Evolutionary conservation across 1,140 invertebrate genomes (phyloP), one percentile per base, ranked within the genome.

Genomic region (Acromyrmex echinatior): DNA sequence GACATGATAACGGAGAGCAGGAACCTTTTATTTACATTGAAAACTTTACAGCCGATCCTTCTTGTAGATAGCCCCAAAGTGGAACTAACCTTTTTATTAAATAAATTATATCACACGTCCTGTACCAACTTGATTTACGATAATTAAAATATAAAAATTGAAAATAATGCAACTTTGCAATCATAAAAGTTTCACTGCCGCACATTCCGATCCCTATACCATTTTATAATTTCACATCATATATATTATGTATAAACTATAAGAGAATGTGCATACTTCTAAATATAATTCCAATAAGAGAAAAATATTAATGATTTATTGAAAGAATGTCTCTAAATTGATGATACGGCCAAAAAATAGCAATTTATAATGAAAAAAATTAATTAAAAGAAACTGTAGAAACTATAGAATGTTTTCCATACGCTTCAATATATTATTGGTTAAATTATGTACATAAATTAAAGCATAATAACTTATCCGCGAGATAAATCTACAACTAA

Each of bases 61-160:
- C 56, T 73, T 88, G 12, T 80, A 88, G 45, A 86, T 68, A 79
- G 31, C 28, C 16, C 9, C 21, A 62, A 74, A 21, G 14, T 74
- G 28, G 31, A 18, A 70, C 25, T 79, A 86, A 49, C 25, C 39
- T 87, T 89, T 86, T 70, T 80, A 74, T 80, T n/a, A 16, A 63
- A 89, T 86, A 60, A 89, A 79, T 53, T 78, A 31, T 79, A 25
- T 79, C 56, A 80, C 82, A 56, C 25, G n/a, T 84, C 60, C 58
- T 89, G 68, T 80, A 89, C 45, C 21, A 49, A 89, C 31, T 82
- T 89, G 0, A 84, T 86, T 89, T 89, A 63, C 56, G 25, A 39
- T 25, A 60, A 78, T 78, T 84, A 49, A 73, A 82, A 58, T 63
- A 45, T 51, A 86, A 80, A 45, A 28, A 62, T 18, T 68, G 3